phyloP scores from a whole-genome alignment of 35 echinoderm and acorn worm species.

The Ophioderma brevispina region DNA sequence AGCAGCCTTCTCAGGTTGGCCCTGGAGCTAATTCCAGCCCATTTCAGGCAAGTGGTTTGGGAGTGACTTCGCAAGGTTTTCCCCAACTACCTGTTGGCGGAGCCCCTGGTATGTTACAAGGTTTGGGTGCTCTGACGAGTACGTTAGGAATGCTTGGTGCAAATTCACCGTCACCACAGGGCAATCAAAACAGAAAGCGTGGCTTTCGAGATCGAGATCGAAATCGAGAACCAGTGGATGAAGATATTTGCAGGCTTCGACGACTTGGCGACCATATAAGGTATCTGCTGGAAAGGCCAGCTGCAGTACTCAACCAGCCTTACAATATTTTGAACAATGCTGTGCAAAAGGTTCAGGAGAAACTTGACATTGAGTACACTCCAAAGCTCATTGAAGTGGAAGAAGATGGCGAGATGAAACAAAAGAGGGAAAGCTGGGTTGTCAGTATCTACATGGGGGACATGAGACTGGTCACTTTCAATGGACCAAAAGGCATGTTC shows the following conservation, averaged over 20 bases:
- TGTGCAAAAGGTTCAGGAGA: background rate
- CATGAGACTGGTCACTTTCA: background rate
- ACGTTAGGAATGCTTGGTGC: too few species aligned
- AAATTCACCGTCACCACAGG: background rate
- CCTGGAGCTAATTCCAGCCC: background rate
- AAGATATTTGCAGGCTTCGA: background rate
- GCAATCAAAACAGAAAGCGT: background rate
- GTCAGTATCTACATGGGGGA: background rate
- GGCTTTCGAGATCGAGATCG: background rate
- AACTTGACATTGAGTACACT: background rate
- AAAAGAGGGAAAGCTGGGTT: background rate
- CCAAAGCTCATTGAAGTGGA: background rate
- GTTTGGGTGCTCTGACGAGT: too few species aligned
- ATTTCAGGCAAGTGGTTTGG: too few species aligned
- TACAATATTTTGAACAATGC: background rate
- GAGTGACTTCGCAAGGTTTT: background rate
- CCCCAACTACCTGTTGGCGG: background rate
- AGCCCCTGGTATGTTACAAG: background rate
- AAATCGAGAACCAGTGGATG: background rate
- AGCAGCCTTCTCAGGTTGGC: background rate
- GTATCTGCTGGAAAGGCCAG: background rate
- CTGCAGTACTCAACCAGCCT: background rate
- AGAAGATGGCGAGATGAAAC: background rate
- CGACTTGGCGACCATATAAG: background rate
- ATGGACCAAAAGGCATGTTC: background rate